Conservation (phyloP, 2,888 invertebrate genomes). For the Drosophila sordidapex region DNA sequence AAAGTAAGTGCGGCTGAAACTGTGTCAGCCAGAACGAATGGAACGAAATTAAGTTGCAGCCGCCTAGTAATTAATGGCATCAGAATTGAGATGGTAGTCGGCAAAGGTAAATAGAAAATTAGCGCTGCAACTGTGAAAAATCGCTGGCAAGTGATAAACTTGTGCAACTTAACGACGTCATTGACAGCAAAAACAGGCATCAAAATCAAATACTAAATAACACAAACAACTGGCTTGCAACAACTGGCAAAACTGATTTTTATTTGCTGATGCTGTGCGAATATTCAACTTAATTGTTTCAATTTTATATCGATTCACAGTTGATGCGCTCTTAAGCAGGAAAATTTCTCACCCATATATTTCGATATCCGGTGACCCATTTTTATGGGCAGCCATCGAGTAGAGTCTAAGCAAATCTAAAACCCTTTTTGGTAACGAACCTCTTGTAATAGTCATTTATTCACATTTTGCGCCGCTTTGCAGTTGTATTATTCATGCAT, state of each 20-base stretch:
- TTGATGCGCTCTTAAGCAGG: background rate
- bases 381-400: background rate
- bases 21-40: conserved; percentile 34
- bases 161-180: conserved; percentile 36
- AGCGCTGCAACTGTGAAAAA: conserved; percentile 11
- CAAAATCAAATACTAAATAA: background rate
- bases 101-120: conserved; percentile 17
- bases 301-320: background rate
- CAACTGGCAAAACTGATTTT: background rate
- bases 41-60: conserved; percentile 17
- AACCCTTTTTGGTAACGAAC: background rate
- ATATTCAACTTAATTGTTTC: background rate
- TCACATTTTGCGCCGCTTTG: conserved; percentile 12
- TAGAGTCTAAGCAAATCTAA: background rate
- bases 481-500: conserved; percentile 26
- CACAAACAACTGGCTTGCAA: background rate
- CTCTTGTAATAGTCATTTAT: conserved; percentile 16
- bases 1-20: conserved; percentile 24
- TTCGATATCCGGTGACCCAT: background rate
- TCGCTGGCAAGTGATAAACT: conserved; percentile 43
- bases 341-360: background rate
- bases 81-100: conserved; percentile 11
- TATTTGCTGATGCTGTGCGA: background rate
- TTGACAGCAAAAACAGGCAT: conserved; percentile 21
- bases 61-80: conserved; percentile 32